Percentiles rank a stretch among this genome's conserved stretches.
phyloP scores from a whole-genome alignment of 2,888 invertebrate genomes.

The Leucoptera coffeella region DNA sequence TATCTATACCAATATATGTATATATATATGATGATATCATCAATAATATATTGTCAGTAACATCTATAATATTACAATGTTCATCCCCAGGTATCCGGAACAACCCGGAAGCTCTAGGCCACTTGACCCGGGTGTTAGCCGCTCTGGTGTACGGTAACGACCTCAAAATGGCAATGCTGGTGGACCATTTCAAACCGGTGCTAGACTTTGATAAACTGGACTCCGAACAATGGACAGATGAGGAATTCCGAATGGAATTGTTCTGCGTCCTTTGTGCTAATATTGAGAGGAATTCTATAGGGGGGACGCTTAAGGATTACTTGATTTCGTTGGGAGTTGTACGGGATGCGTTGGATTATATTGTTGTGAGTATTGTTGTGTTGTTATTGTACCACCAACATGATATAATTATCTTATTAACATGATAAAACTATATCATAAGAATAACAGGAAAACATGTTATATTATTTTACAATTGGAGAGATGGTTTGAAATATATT shows the following conservation, averaged over 20 bases:
- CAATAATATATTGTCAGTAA: not conserved
- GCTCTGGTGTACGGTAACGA: constrained; percentile 91
- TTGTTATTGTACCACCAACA: too few relatives aligned
- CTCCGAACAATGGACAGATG: constrained; percentile 72
- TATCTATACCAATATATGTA: too few relatives aligned
- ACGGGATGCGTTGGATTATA: constrained; percentile 73
- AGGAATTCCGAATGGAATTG: constrained; percentile 85
- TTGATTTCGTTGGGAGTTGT: constrained; percentile 80
- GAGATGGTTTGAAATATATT: too few relatives aligned
- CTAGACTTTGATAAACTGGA: constrained; percentile 82
- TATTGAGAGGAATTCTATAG: constrained; percentile 88
- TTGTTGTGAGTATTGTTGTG: constrained; percentile 53
- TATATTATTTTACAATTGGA: too few relatives aligned
- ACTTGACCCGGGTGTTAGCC: constrained; percentile 87
- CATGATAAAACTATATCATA: too few relatives aligned
- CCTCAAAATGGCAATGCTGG: constrained; percentile 88
- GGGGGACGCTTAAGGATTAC: constrained; percentile 87
- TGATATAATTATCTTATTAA: too few relatives aligned
- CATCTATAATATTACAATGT: too few relatives aligned
- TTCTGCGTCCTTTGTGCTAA: constrained; percentile 89
- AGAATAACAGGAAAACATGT: too few relatives aligned
- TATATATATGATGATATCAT: too few relatives aligned
- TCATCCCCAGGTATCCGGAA: constrained; percentile 63
- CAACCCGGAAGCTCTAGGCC: constrained; percentile 71
- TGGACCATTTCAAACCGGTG: constrained; percentile 80